These are phyloP conservation scores for Neelides sp. DNA, from an alignment of 1,140 invertebrate species.

Conservation along the genomic window DNA sequence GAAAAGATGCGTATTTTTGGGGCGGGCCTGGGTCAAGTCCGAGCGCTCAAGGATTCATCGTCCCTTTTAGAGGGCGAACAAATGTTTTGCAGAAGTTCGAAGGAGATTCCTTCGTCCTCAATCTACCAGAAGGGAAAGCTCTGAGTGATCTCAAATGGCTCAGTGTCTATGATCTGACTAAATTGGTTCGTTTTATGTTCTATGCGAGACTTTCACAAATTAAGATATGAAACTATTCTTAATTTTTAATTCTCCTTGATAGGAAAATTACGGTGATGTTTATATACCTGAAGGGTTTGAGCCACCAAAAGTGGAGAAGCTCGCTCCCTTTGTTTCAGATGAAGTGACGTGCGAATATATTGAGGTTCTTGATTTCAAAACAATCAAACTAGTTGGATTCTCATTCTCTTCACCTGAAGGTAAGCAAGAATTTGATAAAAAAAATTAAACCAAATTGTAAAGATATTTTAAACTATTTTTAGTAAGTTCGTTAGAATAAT, in stretches of 20 bases:
- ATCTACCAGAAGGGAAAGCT: slow-evolving; percentile 71
- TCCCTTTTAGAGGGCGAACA: slow-evolving; percentile 75
- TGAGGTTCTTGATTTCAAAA: slow-evolving; percentile 66
- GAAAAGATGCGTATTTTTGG: slow-evolving; percentile 75
- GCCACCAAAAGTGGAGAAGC: slow-evolving; percentile 59
- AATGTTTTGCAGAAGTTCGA: slow-evolving; percentile 73
- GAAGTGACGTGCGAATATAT: slow-evolving; percentile 57
- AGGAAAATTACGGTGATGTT: slow-evolving; percentile 78
- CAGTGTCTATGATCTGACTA: slow-evolving; percentile 71
- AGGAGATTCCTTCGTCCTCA: slow-evolving; percentile 71
- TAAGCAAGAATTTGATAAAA: slow-evolving; percentile 10
- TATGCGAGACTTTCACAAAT: background rate
- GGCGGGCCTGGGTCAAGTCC: slow-evolving; percentile 72
- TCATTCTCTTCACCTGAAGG: slow-evolving; percentile 3
- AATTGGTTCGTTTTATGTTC: slow-evolving; percentile 43
- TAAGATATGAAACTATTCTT: slow-evolving; percentile 1
- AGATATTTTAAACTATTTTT: background rate
- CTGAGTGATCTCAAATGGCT: slow-evolving; percentile 82
- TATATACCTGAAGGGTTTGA: slow-evolving; percentile 83
- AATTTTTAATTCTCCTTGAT: slow-evolving; percentile 16
- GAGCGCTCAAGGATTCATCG: slow-evolving; percentile 78
- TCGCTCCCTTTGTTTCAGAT: slow-evolving; percentile 56
- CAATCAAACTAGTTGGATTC: slow-evolving; percentile 39
- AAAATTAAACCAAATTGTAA: background rate
- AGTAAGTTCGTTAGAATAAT: slow-evolving; percentile 6